Percentiles rank a stretch among this genome's conserved stretches.
phyloP scores from a whole-genome alignment of 2,888 invertebrate genomes.

The Tenthredo amoena region DNA sequence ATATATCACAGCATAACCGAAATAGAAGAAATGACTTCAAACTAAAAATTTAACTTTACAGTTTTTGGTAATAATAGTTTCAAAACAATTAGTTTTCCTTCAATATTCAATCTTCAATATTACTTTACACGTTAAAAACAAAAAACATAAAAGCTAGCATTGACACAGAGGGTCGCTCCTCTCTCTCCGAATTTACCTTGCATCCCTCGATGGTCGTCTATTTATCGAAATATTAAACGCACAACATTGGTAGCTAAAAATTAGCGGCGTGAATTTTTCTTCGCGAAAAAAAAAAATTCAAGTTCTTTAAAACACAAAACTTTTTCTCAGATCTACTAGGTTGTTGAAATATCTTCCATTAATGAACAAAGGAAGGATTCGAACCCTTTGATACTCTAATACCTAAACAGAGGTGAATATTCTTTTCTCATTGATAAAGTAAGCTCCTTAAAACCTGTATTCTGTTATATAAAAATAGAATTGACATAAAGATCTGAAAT shows the following conservation, averaged over 20 bases:
- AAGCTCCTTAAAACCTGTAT: neutral
- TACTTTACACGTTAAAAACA: neutral
- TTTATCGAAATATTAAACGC: conserved; percentile 22
- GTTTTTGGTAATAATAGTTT: neutral
- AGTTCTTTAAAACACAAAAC: neutral
- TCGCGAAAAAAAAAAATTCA: neutral
- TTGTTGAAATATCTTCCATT: neutral
- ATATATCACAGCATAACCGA: neutral
- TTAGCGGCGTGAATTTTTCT: neutral
- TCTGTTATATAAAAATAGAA: neutral
- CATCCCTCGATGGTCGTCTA: conserved; percentile 73
- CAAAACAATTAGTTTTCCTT: neutral
- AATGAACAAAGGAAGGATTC: neutral
- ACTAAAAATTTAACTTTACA: neutral
- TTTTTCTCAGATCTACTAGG: neutral
- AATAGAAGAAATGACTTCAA: neutral
- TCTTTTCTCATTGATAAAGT: neutral
- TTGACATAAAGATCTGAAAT: neutral
- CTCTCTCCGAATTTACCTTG: conserved; percentile 77
- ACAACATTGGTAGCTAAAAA: neutral
- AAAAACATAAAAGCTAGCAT: conserved; percentile 68
- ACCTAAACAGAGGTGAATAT: neutral
- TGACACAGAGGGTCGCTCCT: conserved; percentile 76
- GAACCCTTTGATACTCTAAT: neutral
- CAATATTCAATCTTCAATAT: neutral